Percentiles rank a stretch among this genome's conserved stretches.
Conservation (phyloP, 2,888 invertebrate genomes). For the Lamellibrachia columna region DNA sequence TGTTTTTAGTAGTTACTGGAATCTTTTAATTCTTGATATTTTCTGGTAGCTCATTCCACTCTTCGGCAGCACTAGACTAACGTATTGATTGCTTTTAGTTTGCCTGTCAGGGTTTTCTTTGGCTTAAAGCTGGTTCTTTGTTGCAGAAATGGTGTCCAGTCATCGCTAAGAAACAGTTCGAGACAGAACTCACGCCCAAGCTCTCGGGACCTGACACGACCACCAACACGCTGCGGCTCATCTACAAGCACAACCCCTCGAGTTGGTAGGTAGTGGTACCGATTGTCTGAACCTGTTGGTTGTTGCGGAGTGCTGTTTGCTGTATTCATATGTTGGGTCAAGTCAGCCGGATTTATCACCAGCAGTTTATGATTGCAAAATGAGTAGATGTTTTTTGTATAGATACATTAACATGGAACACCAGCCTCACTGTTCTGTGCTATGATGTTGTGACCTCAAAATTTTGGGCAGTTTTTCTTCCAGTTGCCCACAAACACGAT, state of each 20-base stretch:
- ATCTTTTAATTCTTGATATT: not conserved
- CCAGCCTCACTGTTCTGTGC: too few relatives aligned
- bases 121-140: not conserved
- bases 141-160: slow-evolving; percentile 3
- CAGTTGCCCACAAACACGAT: too few relatives aligned
- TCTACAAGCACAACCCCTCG: slow-evolving; percentile 47
- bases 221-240: slow-evolving; percentile 62
- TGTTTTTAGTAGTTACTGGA: not conserved
- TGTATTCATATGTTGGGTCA: not conserved
- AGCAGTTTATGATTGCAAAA: too few relatives aligned
- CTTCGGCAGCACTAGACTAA: too few relatives aligned
- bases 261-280: slow-evolving; percentile 31
- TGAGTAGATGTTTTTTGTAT: too few relatives aligned
- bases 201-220: slow-evolving; percentile 43
- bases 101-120: not conserved
- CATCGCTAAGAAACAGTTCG: slow-evolving; percentile 4
- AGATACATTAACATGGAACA: too few relatives aligned
- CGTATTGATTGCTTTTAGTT: too few relatives aligned
- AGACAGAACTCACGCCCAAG: slow-evolving; percentile 6
- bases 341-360: too few relatives aligned
- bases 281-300: slow-evolving; percentile 22
- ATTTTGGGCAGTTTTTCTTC: too few relatives aligned
- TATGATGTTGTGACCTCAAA: too few relatives aligned
- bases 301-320: not conserved
- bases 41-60: too few relatives aligned